phyloP scores from a whole-genome alignment of 2,113 vertebrate species.

The Cygnus atratus region DNA sequence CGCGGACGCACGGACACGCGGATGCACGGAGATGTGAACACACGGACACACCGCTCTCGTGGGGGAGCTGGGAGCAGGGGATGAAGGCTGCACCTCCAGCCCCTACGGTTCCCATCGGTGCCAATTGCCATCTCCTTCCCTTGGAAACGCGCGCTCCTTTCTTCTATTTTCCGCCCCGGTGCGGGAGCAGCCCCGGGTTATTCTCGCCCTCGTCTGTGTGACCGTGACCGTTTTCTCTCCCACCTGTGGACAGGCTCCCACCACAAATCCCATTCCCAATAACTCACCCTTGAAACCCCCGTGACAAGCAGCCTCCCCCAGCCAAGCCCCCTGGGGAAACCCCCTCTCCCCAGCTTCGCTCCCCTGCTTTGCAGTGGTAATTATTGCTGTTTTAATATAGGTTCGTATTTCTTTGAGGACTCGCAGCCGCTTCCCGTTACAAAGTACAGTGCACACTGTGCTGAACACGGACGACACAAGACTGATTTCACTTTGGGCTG shows the following conservation, averaged over 20 bases:
- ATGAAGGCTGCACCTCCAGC: too few relatives aligned
- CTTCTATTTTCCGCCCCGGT: background rate
- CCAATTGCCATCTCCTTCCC: background rate
- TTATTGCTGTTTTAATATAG: constrained; percentile 75
- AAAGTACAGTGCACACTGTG: constrained; percentile 63
- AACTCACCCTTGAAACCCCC: too few relatives aligned
- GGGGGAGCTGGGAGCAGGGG: background rate
- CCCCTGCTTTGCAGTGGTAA: constrained; percentile 62
- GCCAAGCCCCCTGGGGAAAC: too few relatives aligned
- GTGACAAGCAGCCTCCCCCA: too few relatives aligned
- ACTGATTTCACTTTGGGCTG: constrained; percentile 39
- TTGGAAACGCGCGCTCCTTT: fast-evolving
- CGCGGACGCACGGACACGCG: background rate
- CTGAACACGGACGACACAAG: constrained; percentile 64
- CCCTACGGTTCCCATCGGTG: background rate
- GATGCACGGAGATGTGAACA: background rate
- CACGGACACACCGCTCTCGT: background rate
- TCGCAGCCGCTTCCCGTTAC: constrained; percentile 43
- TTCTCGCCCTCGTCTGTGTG: background rate
- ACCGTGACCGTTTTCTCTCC: background rate
- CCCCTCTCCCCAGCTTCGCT: background rate
- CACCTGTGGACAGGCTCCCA: background rate
- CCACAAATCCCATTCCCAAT: background rate
- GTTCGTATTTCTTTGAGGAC: constrained; percentile 29
- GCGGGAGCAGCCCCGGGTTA: background rate